Evolutionary conservation across 2,888 invertebrate species (phyloP), one percentile per base, ranked within the genome.

Genomic region (Microdon myrmicae): DNA sequence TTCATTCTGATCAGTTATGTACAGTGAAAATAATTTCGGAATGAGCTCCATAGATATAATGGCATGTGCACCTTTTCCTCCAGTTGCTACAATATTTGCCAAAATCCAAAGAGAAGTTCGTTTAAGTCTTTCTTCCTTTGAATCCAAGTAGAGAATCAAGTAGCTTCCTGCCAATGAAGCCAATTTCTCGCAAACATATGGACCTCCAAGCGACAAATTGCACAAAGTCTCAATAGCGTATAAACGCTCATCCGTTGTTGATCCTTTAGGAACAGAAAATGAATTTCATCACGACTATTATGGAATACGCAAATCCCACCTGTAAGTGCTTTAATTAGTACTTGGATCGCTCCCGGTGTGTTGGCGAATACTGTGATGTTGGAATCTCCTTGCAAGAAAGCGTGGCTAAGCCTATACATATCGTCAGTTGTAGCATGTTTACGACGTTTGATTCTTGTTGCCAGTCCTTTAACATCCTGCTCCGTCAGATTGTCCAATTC

Each of bases 271-370:
- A 17, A 25, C 2, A 6, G 2, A 10, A 0, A 9, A n/a, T n/a
- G n/a, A n/a, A 3, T 26, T 6, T 25, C n/a, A 7, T 16, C 4
- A 14, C 8, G 3, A 2, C 8, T 4, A 19, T 4, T 14, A 22
- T 8, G 12, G 26, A 23, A 14, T 12, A 6, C 20, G 10, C 8
- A 29, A 9, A 5, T 17, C 10, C 23, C 67, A 74, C 79, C 78
- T 6, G 77, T 77, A 0, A 79, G 55, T 17, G 79, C 79, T 49
- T 80, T 80, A 0, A 79, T 68, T 2, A 80, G 25, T 0, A 77
- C 72, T 48, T 79, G 75, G 2, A 75, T 64, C 0, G 77, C 79
- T 1, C 79, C 80, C 1, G 73, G 73, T 4, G 72, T 73, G 16
- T 70, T 74, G 0, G 72, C 68, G 55, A 80, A 80, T 1, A 69